Percentiles rank a stretch among this genome's conserved stretches.
phyloP scores from a whole-genome alignment of 2,888 invertebrate species.

The Cephus rjabovi region DNA sequence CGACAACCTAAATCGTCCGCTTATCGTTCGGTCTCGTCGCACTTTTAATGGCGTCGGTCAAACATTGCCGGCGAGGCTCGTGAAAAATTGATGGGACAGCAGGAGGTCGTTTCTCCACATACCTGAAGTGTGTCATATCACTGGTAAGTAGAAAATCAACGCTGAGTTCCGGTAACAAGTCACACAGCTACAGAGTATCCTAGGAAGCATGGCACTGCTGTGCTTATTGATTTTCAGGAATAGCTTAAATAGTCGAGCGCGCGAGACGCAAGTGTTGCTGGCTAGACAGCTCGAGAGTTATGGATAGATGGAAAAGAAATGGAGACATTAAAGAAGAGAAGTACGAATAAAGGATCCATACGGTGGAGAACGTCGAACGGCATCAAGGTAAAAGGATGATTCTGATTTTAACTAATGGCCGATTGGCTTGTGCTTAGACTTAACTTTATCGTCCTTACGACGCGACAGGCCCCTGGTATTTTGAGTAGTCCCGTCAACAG shows the following conservation, averaged over 20 bases:
- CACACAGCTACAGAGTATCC: not conserved
- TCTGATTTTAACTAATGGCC: not conserved
- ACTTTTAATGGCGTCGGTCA: not conserved
- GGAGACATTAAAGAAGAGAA: not conserved
- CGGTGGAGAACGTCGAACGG: not conserved
- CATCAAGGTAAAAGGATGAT: not conserved
- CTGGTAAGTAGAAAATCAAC: not conserved
- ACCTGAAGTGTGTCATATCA: not conserved
- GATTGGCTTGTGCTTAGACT: not conserved
- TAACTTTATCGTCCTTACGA: not conserved
- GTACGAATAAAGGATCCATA: not conserved
- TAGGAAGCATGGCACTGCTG: not conserved
- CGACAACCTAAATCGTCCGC: not conserved
- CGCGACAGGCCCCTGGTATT: not conserved
- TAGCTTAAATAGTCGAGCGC: slow-evolving; percentile 44
- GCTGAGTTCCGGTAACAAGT: not conserved
- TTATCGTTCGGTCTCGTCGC: not conserved
- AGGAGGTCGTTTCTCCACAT: not conserved
- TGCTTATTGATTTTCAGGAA: slow-evolving; percentile 52
- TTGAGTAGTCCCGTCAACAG: not conserved
- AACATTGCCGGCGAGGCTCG: not conserved
- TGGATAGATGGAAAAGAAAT: not conserved
- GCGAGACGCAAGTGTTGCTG: not conserved
- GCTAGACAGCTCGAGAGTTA: not conserved
- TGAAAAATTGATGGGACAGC: not conserved